Conservation (phyloP, 2,797 vertebrate species). For the Acrossocheilus fasciatus region DNA sequence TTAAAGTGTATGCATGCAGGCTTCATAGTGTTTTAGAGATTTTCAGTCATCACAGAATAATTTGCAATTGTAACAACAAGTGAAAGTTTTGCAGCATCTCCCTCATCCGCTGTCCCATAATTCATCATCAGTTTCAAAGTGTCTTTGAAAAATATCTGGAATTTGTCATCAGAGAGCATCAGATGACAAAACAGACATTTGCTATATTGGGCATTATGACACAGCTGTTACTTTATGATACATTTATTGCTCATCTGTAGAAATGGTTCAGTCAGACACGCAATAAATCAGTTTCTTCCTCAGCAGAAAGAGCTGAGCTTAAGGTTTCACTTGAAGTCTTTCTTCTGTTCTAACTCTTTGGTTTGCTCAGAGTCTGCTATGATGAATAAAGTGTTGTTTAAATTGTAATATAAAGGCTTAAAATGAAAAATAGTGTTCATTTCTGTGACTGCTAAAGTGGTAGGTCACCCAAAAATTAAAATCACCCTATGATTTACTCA, state of each 20-base stretch:
- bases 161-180: conserved; percentile 33
- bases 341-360: conserved; percentile 12
- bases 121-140: conserved; percentile 22
- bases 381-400: neutral
- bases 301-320: conserved; percentile 14
- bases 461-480: neutral
- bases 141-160: conserved; percentile 30
- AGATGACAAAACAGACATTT: conserved; percentile 47
- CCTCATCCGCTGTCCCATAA: neutral
- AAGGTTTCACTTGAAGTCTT: conserved; percentile 8
- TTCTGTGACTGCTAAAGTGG: neutral
- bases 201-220: conserved; percentile 44
- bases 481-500: neutral
- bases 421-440: neutral
- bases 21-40: conserved; percentile 2
- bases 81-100: neutral
- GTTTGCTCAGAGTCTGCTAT: neutral
- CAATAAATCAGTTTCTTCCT: conserved; percentile 45
- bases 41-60: neutral
- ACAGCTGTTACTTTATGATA: conserved; percentile 44
- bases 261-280: conserved; percentile 50
- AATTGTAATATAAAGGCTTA: conserved; percentile 3
- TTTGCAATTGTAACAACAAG: neutral
- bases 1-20: neutral
- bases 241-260: conserved; percentile 36